Percentiles rank a stretch among this genome's conserved stretches.
Conservation (phyloP, 2,113 vertebrate species). For the Poeciliopsis prolifica region DNA sequence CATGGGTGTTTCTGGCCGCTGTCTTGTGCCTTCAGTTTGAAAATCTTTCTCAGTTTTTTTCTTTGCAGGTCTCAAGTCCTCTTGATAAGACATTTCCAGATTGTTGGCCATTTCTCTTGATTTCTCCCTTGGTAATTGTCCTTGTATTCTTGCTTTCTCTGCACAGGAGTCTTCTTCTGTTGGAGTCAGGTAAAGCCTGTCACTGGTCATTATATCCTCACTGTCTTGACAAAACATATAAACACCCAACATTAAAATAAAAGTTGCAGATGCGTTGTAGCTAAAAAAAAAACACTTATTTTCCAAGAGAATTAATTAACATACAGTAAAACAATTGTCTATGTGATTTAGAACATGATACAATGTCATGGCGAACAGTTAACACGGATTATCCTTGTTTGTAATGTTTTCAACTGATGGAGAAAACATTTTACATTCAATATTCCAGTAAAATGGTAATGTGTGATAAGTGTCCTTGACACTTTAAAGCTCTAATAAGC, state of each 20-base stretch:
- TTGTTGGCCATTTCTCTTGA: constrained; percentile 22
- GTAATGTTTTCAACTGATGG: constrained; percentile 25
- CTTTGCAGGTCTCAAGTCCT: constrained; percentile 27
- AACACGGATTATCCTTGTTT: constrained; percentile 16
- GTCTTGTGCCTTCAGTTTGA: constrained; percentile 22
- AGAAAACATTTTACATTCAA: constrained; percentile 26
- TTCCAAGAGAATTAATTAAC: neutral
- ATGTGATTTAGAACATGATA: neutral
- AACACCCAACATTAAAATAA: constrained; percentile 26
- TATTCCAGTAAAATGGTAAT: constrained; percentile 21
- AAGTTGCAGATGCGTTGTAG: constrained; percentile 4
- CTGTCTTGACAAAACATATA: constrained; percentile 48
- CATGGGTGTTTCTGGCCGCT: constrained; percentile 48
- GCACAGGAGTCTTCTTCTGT: constrained; percentile 62
- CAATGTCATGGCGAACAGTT: constrained; percentile 20
- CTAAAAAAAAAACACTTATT: neutral
- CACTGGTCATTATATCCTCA: constrained; percentile 63
- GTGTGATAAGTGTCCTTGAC: constrained; percentile 31
- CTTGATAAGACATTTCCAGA: constrained; percentile 21
- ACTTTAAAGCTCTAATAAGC: constrained; percentile 31
- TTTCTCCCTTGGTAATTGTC: constrained; percentile 18
- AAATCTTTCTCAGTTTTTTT: constrained; percentile 26
- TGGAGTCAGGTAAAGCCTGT: constrained; percentile 50
- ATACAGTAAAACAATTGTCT: neutral
- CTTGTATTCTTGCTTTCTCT: constrained; percentile 49